These are phyloP conservation scores for human (Homo sapiens) DNA, from an alignment of 2,113 vertebrate species.

Conservation along the genomic window DNA sequence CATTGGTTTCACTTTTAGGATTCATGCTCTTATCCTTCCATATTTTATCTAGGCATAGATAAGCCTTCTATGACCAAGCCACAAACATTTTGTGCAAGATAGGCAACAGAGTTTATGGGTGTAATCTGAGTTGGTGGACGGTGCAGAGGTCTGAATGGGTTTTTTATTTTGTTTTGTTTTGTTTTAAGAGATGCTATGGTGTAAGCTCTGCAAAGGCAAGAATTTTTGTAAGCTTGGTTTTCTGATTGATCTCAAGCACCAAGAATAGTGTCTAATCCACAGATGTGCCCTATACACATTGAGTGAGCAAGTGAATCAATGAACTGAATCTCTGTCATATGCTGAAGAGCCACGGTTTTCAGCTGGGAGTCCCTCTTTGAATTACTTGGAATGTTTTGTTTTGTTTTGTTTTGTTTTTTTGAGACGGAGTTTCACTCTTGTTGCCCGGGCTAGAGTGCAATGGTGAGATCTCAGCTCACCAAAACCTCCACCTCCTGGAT, in stretches of 20 bases:
- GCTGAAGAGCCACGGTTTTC: not conserved
- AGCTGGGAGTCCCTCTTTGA: too few relatives aligned
- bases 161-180: not conserved
- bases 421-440: too few relatives aligned
- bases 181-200: not conserved
- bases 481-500: too few relatives aligned
- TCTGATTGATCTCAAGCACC: not conserved
- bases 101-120: too few relatives aligned
- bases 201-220: not conserved
- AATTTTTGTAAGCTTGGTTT: not conserved
- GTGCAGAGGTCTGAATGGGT: not conserved
- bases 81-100: not conserved
- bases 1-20: not conserved
- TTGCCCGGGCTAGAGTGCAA: too few relatives aligned
- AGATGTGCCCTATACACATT: not conserved
- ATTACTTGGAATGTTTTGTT: not conserved
- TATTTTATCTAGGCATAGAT: not conserved
- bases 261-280: not conserved
- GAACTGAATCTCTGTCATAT: too few relatives aligned
- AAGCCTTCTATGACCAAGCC: not conserved
- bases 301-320: fast-evolving
- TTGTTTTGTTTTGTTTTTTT: too few relatives aligned
- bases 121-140: not conserved
- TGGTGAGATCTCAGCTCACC: too few relatives aligned
- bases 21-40: not conserved